Evolutionary conservation across 2,888 invertebrate species (phyloP), one percentile per base, ranked within the genome.

Genomic region (Nomada ferruginata): DNA sequence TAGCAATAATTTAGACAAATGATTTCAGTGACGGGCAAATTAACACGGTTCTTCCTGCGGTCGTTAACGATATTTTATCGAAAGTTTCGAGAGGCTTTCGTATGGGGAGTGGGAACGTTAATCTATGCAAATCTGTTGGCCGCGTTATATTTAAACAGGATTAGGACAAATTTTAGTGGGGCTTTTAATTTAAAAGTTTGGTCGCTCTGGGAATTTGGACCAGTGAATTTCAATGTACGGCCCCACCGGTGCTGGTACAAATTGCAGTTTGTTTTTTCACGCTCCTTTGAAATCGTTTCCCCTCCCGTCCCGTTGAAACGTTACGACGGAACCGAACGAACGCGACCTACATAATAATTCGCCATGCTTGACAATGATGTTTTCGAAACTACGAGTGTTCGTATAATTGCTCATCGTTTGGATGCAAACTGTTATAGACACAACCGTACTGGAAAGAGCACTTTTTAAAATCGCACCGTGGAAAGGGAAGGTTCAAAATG

Each of bases 51-150:
- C 36, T 57, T 60, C 42, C 1, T n/a, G 74, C n/a, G 64, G 57
- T 18, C 76, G 57, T 73, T 76, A 59, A 76, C 26, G 60, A 75
- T 61, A 42, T 42, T 73, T 73, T 59, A 76, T 76, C 72, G 64
- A 76, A 73, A 73, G 57, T 64, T 73, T 60, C 20, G 44, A 57
- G 47, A 71, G 47, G 36, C 47, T 47, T 52, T 61, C 57, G 50
- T 20, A 47, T 18, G 20, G 36, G 63, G 26, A 57, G 20, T 18
- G 23, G n/a, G 29, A 23, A 73, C 47, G 63, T 73, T 73, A 73
- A 73, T 73, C 55, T 73, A 76, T 76, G 76, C 64, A 64, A 73
- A 76, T 76, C 76, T 64, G 44, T 72, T 36, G 44, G 29, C n/a
- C 44, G 42, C 55, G 61, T 61, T 64, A 59, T 76, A 64, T 64